Conservation (phyloP, 2,797 vertebrate genomes). For the Sarcoramphus papa region DNA sequence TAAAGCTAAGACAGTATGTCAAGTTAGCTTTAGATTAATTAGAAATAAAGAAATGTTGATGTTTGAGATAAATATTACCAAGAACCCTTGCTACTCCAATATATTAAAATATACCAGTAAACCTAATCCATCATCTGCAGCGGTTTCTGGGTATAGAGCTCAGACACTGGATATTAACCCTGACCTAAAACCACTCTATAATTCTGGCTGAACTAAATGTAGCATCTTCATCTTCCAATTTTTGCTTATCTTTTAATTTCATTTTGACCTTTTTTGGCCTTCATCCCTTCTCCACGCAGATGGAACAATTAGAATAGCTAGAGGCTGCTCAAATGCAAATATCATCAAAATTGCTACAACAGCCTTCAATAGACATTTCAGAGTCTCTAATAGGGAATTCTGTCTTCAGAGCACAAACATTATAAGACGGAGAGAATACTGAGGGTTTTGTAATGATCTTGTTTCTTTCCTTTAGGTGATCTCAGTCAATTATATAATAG, state of each 20-base stretch:
- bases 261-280: not conserved
- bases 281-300: not conserved
- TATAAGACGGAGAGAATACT: not conserved
- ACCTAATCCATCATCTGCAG: not conserved
- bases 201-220: not conserved
- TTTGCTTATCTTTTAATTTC: not conserved
- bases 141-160: not conserved
- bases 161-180: not conserved
- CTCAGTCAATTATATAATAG: not conserved
- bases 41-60: not conserved
- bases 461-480: conserved; percentile 12
- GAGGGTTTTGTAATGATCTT: not conserved
- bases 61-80: not conserved
- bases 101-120: not conserved
- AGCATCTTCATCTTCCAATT: not conserved
- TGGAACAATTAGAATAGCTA: not conserved
- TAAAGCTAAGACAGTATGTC: not conserved
- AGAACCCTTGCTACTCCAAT: not conserved
- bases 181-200: not conserved
- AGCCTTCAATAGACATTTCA: not conserved
- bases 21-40: not conserved
- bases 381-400: not conserved
- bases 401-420: not conserved
- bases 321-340: not conserved
- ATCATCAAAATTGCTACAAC: not conserved